Conservation (phyloP, 2,888 invertebrate genomes). For the Parthenolecanium corni region DNA sequence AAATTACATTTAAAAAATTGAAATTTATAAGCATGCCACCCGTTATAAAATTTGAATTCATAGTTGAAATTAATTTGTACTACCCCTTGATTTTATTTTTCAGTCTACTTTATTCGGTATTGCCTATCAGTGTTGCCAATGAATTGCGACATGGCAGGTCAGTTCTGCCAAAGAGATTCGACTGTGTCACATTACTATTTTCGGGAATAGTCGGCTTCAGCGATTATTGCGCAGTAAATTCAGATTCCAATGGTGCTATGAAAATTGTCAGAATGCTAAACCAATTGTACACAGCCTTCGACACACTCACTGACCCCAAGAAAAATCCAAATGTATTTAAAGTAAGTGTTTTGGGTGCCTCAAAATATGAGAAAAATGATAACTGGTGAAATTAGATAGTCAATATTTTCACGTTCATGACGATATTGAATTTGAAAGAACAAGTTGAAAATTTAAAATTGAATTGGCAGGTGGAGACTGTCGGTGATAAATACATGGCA, state of each 20-base stretch:
- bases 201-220: constrained; percentile 88
- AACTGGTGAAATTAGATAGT: too few species aligned
- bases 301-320: constrained; percentile 82
- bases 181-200: constrained; percentile 82
- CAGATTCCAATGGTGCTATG: constrained; percentile 88
- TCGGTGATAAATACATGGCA: constrained; percentile 97
- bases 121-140: constrained; percentile 89
- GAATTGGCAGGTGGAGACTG: constrained; percentile 96
- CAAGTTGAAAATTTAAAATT: too few species aligned
- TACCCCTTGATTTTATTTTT: too few species aligned
- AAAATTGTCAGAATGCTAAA: constrained; percentile 91
- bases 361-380: background rate
- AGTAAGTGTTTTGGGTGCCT: constrained; percentile 43
- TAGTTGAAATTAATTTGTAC: too few species aligned
- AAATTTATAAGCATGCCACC: too few species aligned
- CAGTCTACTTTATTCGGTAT: constrained; percentile 84
- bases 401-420: too few species aligned
- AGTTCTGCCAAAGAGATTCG: constrained; percentile 77
- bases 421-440: too few species aligned
- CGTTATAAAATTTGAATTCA: too few species aligned
- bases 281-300: constrained; percentile 85
- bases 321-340: constrained; percentile 90
- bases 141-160: constrained; percentile 84
- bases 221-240: constrained; percentile 77
- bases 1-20: too few species aligned